A percentile compares a stretch with the other conserved stretches of the same genome.
These are phyloP conservation scores for Aphaenogaster ashmeadi DNA, from an alignment of 1,140 invertebrate species.

Conservation along the genomic window DNA sequence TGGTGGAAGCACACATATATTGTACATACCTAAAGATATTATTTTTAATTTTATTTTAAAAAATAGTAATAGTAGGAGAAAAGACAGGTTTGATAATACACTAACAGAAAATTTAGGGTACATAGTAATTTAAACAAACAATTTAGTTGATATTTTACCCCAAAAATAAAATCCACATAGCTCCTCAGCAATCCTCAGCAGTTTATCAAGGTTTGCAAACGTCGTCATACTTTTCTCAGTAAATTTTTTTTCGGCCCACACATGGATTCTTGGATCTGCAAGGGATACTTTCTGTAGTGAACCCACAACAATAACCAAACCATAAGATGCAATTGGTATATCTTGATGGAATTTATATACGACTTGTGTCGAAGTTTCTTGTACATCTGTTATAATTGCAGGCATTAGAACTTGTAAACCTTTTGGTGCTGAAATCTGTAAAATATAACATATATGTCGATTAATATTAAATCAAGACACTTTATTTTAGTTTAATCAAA, in stretches of 20 bases:
- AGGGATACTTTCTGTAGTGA: conserved; percentile 92
- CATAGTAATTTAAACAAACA: too few species aligned
- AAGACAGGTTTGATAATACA: background rate
- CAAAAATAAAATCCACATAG: conserved; percentile 94
- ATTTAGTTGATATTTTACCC: conserved; percentile 84
- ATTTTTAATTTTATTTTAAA: background rate
- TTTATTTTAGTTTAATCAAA: background rate
- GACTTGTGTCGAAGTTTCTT: conserved; percentile 56
- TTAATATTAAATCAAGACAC: background rate
- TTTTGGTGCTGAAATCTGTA: conserved; percentile 90
- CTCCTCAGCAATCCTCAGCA: conserved; percentile 94
- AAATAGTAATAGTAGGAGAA: background rate
- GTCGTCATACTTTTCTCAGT: conserved; percentile 90
- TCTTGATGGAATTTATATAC: conserved; percentile 92
- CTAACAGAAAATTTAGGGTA: too few species aligned
- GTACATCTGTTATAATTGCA: conserved; percentile 90
- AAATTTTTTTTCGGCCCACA: conserved; percentile 96
- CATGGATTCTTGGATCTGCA: conserved; percentile 90
- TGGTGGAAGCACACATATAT: conserved; percentile 97
- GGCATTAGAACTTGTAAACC: conserved; percentile 97
- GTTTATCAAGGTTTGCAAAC: conserved; percentile 92
- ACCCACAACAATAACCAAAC: conserved; percentile 96
- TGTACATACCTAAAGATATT: conserved; percentile 89
- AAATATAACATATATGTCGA: conserved; percentile 18
- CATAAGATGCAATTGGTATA: conserved; percentile 92